Percentiles rank a stretch among this genome's conserved stretches.
Conservation (phyloP, 2,113 vertebrate species). For the Stomatorhinus ivindoensis region DNA sequence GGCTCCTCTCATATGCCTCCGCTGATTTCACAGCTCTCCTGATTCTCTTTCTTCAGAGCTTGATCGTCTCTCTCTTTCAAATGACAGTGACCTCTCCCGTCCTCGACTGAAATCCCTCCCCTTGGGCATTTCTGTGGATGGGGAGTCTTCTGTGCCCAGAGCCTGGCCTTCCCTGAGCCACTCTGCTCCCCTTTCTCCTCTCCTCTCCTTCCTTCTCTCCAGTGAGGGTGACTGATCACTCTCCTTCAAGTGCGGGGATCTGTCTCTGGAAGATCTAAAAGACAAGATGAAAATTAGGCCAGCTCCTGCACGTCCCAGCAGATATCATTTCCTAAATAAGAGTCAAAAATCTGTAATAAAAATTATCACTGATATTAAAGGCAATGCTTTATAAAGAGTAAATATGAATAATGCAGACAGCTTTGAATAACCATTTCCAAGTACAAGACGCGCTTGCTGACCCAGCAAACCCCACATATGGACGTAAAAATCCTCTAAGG, state of each 20-base stretch:
- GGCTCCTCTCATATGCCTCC: neutral
- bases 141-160: slow-evolving; percentile 9
- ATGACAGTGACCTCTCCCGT: slow-evolving; percentile 20
- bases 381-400: neutral
- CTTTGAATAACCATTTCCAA: neutral
- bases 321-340: neutral
- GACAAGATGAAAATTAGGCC: neutral
- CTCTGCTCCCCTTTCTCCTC: neutral
- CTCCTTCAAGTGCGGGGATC: slow-evolving; percentile 15
- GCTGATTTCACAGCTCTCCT: slow-evolving; percentile 14
- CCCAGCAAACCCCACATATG: neutral
- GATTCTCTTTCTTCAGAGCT: slow-evolving; percentile 26
- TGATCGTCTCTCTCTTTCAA: slow-evolving; percentile 22
- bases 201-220: slow-evolving; percentile 13
- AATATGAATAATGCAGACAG: neutral
- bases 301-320: neutral
- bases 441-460: neutral
- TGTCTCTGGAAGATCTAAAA: slow-evolving; percentile 18
- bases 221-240: slow-evolving; percentile 16
- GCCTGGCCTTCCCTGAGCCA: slow-evolving; percentile 4
- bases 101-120: neutral
- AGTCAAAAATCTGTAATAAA: neutral
- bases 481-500: neutral
- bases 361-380: neutral
- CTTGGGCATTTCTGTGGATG: slow-evolving; percentile 8